Conservation (phyloP, 2,797 vertebrate species). For the Silurus lanzhouensis region DNA sequence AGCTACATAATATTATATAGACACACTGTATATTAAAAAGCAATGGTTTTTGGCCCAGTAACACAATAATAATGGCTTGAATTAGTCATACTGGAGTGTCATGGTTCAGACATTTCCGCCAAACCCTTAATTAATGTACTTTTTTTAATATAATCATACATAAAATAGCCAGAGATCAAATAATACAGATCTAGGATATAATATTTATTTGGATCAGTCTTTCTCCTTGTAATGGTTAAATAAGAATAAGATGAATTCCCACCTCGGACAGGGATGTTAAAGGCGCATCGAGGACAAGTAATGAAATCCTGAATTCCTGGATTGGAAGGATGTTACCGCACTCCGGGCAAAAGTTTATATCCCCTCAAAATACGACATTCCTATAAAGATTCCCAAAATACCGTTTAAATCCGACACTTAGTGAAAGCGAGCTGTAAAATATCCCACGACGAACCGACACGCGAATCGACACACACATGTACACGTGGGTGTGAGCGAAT, state of each 20-base stretch:
- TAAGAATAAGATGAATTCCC: constrained; percentile 39
- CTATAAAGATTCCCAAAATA: background rate
- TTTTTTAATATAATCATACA: background rate
- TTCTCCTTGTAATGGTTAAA: background rate
- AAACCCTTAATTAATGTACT: background rate
- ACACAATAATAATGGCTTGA: no score
- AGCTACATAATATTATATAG: no score
- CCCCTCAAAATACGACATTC: constrained; percentile 78
- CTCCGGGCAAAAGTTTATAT: constrained; percentile 85
- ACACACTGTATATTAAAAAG: no score
- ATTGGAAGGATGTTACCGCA: constrained; percentile 85
- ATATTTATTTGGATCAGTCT: background rate
- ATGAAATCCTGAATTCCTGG: constrained; percentile 70
- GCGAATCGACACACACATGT: no score
- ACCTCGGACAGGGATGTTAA: constrained; percentile 76
- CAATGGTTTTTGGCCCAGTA: no score
- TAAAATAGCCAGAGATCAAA: background rate
- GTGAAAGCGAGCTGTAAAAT: background rate
- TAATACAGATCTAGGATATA: background rate
- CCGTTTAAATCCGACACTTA: background rate
- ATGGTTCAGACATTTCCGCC: background rate
- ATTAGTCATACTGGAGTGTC: background rate
- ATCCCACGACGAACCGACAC: background rate
- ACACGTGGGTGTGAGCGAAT: background rate
- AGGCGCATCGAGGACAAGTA: constrained; percentile 76